These are phyloP conservation scores for Graphium colonna DNA, from an alignment of 2,888 invertebrate species.

Conservation along the genomic window DNA sequence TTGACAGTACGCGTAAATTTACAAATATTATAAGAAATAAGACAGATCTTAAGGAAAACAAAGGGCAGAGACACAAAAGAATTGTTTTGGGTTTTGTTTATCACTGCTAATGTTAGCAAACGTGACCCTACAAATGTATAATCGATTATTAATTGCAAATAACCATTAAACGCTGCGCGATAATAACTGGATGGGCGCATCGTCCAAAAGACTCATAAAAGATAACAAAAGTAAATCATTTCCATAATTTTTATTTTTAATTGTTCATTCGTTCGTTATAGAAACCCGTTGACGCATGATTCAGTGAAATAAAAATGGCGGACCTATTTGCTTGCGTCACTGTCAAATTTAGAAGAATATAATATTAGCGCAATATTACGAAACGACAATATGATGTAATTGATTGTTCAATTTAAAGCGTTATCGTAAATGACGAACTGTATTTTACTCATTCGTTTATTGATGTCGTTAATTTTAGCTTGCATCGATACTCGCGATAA, in stretches of 20 bases:
- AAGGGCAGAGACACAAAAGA: no score
- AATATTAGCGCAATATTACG: constrained; percentile 15
- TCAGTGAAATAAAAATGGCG: no score
- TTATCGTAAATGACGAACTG: constrained; percentile 10
- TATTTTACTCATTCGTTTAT: constrained; percentile 9
- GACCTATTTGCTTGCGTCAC: neutral
- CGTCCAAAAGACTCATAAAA: constrained; percentile 45
- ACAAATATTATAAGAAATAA: constrained; percentile 5
- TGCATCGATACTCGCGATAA: constrained; percentile 14
- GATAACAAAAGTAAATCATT: no score
- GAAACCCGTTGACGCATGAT: no score
- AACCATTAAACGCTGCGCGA: constrained; percentile 61
- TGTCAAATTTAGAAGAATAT: neutral
- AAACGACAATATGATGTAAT: constrained; percentile 12
- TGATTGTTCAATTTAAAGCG: constrained; percentile 8
- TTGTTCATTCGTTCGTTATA: no score
- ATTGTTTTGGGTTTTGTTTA: constrained; percentile 34
- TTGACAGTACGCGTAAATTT: no score
- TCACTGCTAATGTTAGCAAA: constrained; percentile 60
- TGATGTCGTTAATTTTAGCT: constrained; percentile 12
- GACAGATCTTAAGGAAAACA: constrained; percentile 6
- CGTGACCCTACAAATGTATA: constrained; percentile 62
- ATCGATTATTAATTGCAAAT: constrained; percentile 77
- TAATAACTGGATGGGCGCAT: constrained; percentile 59
- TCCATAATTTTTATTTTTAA: no score